Evolutionary conservation across 2,113 vertebrate genomes (phyloP).

Genomic region (Pao palembangensis): DNA sequence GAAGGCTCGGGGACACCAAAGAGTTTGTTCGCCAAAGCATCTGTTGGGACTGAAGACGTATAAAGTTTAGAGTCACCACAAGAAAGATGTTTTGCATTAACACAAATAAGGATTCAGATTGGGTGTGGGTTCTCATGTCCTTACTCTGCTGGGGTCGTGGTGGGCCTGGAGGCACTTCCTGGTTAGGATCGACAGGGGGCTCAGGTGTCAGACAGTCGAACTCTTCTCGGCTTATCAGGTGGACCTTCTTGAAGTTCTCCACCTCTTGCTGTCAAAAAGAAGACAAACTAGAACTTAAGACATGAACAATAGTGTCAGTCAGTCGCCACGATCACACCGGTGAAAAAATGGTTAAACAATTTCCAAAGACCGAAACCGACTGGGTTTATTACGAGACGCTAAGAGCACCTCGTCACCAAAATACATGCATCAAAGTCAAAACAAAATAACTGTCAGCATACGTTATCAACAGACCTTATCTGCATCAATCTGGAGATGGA

Average conservation of each 20-base stretch:
- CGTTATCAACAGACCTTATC: conserved; percentile 45
- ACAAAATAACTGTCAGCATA: neutral
- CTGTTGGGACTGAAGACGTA: conserved; percentile 83
- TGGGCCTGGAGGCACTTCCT: conserved; percentile 95
- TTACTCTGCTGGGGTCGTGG: conserved; percentile 92
- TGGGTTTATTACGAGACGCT: too few relatives aligned
- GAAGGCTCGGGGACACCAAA: conserved; percentile 94
- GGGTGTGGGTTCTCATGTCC: conserved; percentile 6
- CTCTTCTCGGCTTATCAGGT: conserved; percentile 95
- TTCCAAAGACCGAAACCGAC: too few relatives aligned
- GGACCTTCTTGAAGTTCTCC: conserved; percentile 99
- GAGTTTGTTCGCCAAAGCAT: conserved; percentile 94
- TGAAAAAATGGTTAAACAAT: too few relatives aligned
- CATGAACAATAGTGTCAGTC: neutral
- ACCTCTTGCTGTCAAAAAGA: conserved; percentile 88
- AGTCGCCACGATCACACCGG: neutral
- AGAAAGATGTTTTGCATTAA: neutral
- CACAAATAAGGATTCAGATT: neutral
- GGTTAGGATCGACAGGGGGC: conserved; percentile 94
- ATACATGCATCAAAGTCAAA: neutral
- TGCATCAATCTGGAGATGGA: conserved; percentile 50
- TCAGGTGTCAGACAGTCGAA: conserved; percentile 97
- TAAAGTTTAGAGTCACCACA: neutral
- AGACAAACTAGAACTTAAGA: neutral
- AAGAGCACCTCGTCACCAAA: neutral